Percentiles rank a stretch among this genome's conserved stretches.
These are phyloP conservation scores for Ptychobarbus kaznakovi DNA, from an alignment of 2,797 vertebrate species.

Conservation along the genomic window DNA sequence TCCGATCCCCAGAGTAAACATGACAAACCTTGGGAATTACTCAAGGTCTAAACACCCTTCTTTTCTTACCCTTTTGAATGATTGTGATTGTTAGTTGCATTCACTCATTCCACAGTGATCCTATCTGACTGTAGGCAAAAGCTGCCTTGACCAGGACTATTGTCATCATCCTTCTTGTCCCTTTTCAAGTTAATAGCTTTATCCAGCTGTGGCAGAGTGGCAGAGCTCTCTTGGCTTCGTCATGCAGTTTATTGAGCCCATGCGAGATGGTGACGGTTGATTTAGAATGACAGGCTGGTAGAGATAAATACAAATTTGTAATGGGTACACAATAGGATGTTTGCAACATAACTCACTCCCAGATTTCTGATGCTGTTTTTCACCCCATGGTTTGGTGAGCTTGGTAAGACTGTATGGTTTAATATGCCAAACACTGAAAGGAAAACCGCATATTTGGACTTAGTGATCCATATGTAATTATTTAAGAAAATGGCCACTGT, in stretches of 20 bases:
- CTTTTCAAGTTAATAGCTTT: constrained; percentile 64
- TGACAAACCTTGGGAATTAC: constrained; percentile 58
- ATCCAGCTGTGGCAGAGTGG: constrained; percentile 63
- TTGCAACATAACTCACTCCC: neutral
- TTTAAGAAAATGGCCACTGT: neutral
- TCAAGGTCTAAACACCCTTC: constrained; percentile 51
- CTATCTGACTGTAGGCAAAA: constrained; percentile 62
- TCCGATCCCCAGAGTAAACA: constrained; percentile 59
- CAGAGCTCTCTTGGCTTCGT: constrained; percentile 34
- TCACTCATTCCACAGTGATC: constrained; percentile 62
- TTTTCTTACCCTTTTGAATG: constrained; percentile 56
- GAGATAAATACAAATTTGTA: constrained; percentile 27
- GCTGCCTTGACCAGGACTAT: constrained; percentile 58
- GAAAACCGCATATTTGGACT: neutral
- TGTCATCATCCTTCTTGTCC: constrained; percentile 59
- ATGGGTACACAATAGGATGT: constrained; percentile 34
- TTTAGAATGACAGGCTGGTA: constrained; percentile 16
- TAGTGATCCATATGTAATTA: neutral
- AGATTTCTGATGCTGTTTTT: constrained; percentile 14
- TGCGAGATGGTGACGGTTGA: constrained; percentile 5
- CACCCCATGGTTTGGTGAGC: neutral
- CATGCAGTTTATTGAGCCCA: constrained; percentile 24
- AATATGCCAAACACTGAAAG: neutral
- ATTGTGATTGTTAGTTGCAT: constrained; percentile 57
- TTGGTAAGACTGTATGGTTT: neutral